Evolutionary conservation across 2,888 invertebrate genomes (phyloP), one percentile per base, ranked within the genome.

Genomic region (Athalia cordata): DNA sequence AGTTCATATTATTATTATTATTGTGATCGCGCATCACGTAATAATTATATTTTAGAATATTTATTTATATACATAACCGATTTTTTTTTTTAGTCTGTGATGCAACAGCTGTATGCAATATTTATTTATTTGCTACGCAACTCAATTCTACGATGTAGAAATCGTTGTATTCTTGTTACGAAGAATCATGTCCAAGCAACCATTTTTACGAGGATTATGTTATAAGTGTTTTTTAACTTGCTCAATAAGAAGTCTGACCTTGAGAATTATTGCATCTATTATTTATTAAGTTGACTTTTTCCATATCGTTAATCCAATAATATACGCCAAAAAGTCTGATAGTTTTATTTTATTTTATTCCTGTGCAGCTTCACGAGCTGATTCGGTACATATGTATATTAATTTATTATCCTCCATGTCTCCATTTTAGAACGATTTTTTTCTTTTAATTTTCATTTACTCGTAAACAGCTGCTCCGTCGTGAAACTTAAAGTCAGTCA

Each of bases 241-340:
- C 49, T 50, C 50, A 11, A 70, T n/a, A 55, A 55, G 9, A 55
- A 55, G 55, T 55, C 9, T 55, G 55, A 55, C 7, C 29, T 1
- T 29, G 29, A 29, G 29, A 29, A 55, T 11, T 55, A 11, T 55
- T 55, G 55, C 55, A 55, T n/a, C 55, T 55, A 11, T 55, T 55
- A 55, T 9, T 55, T 3, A 4, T 55, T 55, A 55, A 55, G n/a
- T 55, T 55, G 55, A 55, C n/a, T 59, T 72, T 57, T 15, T 57
- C 45, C 8, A 47, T 59, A 57, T 4, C 6, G 72, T 59, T 59
- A 72, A 59, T 72, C 3, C 3, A 72, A 72, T 47, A 47, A 55
- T 29, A 29, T 29, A 55, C 9, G n/a, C 55, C 8, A 57, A 59
- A 47, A 72, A 72, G 72, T 72, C 72, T 72, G 72, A 72, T 72